These are phyloP conservation scores for Tethya wilhelma DNA, from an alignment of 37 sponge, comb jelly and placozoan genomes.

Conservation along the genomic window DNA sequence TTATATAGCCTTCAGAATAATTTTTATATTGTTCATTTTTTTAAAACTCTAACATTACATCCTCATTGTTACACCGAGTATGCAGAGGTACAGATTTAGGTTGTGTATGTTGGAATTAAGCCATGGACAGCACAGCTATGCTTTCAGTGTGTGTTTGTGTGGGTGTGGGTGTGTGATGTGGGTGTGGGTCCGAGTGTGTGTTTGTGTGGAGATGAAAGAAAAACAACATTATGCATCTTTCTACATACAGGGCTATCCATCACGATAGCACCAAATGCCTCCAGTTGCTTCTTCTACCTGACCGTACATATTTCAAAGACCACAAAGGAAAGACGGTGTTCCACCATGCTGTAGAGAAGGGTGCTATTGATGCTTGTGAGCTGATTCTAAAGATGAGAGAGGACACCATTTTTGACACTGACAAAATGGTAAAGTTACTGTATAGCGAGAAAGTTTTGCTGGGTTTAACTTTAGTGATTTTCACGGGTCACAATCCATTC, in stretches of 20 bases:
- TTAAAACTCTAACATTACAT: no score
- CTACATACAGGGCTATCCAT: conserved; percentile 71
- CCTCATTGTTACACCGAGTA: no score
- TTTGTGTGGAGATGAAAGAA: background rate
- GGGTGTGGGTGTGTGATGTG: background rate
- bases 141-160: conserved; percentile 9
- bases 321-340: conserved; percentile 75
- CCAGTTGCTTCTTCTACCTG: conserved; percentile 65
- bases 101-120: no score
- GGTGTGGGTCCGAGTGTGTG: conserved; percentile 16
- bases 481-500: no score
- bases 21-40: no score
- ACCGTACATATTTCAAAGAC: conserved; percentile 90
- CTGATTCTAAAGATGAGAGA: conserved; percentile 52
- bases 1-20: no score
- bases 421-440: conserved; percentile 74
- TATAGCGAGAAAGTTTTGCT: no score
- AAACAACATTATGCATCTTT: no score
- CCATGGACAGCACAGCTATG: no score
- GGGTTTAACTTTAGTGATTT: no score
- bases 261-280: conserved; percentile 44
- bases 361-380: conserved; percentile 60
- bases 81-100: no score
- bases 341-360: conserved; percentile 77
- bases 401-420: conserved; percentile 78